These are phyloP conservation scores for Eretmochelys imbricata DNA, from an alignment of 2,113 vertebrate genomes.

Conservation along the genomic window DNA sequence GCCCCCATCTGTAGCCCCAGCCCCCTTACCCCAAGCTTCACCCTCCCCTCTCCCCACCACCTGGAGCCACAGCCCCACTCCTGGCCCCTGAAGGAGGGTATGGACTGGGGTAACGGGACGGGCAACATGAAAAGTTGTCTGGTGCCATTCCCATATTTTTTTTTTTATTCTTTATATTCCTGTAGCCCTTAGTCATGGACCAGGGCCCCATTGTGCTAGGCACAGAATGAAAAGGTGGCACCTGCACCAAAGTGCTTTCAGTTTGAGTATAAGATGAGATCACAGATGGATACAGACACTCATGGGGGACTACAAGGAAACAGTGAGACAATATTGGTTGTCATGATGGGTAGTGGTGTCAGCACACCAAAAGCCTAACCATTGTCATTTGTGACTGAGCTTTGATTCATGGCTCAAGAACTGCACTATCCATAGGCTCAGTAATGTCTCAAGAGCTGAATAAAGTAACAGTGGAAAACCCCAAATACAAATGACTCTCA, in stretches of 20 bases:
- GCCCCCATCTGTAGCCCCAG: no score
- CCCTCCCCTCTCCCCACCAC: no score
- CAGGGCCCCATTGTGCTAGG: neutral
- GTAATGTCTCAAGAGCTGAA: neutral
- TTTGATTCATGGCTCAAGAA: conserved; percentile 16
- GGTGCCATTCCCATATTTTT: neutral
- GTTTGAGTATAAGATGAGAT: neutral
- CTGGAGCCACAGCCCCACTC: no score
- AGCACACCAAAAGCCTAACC: neutral
- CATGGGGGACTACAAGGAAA: neutral
- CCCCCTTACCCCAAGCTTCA: no score
- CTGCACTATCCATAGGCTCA: neutral
- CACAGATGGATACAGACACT: neutral
- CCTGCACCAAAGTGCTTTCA: neutral
- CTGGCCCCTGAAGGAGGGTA: no score
- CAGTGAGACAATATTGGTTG: neutral
- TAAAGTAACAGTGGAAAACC: neutral
- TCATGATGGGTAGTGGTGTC: neutral
- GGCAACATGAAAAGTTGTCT: neutral
- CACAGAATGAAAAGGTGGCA: neutral
- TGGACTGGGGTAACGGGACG: no score
- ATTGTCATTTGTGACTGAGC: neutral
- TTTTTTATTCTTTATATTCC: neutral
- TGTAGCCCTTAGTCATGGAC: neutral
- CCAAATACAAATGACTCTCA: neutral